Percentiles rank a stretch among this genome's conserved stretches.
Evolutionary conservation across 2,797 vertebrate genomes (phyloP).

Genomic region (Fistularia tabacaria): DNA sequence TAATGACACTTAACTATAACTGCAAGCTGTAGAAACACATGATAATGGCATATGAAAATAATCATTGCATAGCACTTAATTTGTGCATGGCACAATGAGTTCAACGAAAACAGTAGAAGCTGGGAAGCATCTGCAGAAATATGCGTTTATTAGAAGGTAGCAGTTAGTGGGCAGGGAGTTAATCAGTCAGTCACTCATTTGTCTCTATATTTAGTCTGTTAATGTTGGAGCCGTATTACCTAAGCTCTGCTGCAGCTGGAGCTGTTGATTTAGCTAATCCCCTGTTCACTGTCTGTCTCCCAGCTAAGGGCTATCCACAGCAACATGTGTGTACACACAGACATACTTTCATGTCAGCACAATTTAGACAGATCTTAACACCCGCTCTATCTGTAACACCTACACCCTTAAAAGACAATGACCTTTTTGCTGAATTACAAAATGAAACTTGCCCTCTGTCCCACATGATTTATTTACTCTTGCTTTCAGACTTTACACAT

Average conservation of each 20-base stretch:
- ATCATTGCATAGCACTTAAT: no score
- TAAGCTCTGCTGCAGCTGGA: constrained; percentile 69
- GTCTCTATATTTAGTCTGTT: constrained; percentile 71
- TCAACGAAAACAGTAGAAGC: constrained; percentile 12
- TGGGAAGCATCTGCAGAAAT: constrained; percentile 8
- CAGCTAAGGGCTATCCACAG: constrained; percentile 34
- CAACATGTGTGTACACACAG: constrained; percentile 21
- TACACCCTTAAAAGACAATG: constrained; percentile 40
- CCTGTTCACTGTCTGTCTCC: constrained; percentile 49
- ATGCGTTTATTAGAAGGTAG: constrained; percentile 41
- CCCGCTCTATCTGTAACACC: constrained; percentile 35
- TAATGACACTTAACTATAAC: no score
- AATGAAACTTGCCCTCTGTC: constrained; percentile 20
- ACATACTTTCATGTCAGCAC: constrained; percentile 27
- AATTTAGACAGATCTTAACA: constrained; percentile 47
- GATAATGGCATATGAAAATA: no score
- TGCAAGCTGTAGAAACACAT: background rate
- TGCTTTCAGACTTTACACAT: background rate
- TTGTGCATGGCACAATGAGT: no score
- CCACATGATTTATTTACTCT: constrained; percentile 8
- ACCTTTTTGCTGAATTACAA: constrained; percentile 23
- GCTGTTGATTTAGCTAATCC: constrained; percentile 67
- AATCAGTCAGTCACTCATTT: constrained; percentile 54
- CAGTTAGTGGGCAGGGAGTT: constrained; percentile 5
- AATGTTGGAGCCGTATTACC: constrained; percentile 65